Evolutionary conservation across 2,113 vertebrate species (phyloP), one percentile per base, ranked within the genome.

Genomic region (Chascanopsetta lugubris): DNA sequence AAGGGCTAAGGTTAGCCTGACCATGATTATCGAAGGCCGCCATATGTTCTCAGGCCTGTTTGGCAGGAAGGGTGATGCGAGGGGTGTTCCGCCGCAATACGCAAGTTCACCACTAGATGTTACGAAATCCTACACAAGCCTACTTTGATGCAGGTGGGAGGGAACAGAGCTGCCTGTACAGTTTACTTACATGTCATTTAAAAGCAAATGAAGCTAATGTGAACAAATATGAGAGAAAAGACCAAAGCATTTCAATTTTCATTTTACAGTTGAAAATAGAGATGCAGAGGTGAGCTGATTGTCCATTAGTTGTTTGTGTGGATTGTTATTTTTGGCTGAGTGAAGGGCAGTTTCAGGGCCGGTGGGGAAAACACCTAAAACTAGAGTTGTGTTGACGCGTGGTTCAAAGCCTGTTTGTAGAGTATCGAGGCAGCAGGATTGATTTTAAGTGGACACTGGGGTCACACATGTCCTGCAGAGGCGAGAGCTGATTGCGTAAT

Each of bases 181-280:
- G n/a, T n/a, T n/a, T n/a, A n/a, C n/a, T n/a, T n/a, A n/a, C n/a
- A n/a, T n/a, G n/a, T n/a, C n/a, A n/a, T n/a, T n/a, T n/a, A 49
- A 46, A 0, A 59, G 36, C 26, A 61, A 5, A 59, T 29, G 38
- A 46, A 47, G 25, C 18, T 24, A 60, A 69, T 40, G 58, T 47
- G n/a, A 36, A 32, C 11, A 12, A 34, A 36, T 13, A 36, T n/a
- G n/a, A n/a, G n/a, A n/a, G n/a, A 36, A 36, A 4, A 4, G 34
- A 36, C 2, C 3, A 15, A 15, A 36, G 15, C 13, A 34, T 34
- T n/a, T n/a, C n/a, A 34, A 34, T 11, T 34, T 34, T 4, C 13
- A 3, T 1, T 11, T 1, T 11, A 38, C 13, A 2, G 11, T 5
- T 4, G 34, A 13, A 3, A 38, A 5, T 11, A 38, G 34, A 15